A percentile compares a stretch with the other conserved stretches of the same genome.
Evolutionary conservation across 2,888 invertebrate species (phyloP).

Genomic region (Trichopria drosophilae): DNA sequence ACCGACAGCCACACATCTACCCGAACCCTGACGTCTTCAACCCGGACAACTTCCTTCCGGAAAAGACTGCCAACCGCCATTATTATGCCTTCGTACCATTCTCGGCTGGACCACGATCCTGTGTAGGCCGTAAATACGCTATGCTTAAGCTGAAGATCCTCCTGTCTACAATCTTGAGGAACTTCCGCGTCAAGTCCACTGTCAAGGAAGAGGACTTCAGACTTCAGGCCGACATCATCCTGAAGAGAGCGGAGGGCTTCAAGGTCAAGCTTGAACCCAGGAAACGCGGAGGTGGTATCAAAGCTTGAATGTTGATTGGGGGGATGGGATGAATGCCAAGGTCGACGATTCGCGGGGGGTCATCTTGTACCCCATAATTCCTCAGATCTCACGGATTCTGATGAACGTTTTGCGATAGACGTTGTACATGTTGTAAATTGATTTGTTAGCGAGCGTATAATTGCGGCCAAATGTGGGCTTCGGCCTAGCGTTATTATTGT

Average conservation of each 20-base stretch:
- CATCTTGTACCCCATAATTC: too few relatives aligned
- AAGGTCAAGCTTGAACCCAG: slow-evolving; percentile 56
- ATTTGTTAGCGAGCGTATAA: slow-evolving; percentile 37
- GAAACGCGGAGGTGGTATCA: slow-evolving; percentile 34
- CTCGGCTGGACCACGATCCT: slow-evolving; percentile 79
- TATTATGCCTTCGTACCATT: slow-evolving; percentile 81
- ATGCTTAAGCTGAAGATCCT: slow-evolving; percentile 76
- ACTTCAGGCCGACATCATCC: slow-evolving; percentile 73
- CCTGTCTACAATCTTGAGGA: slow-evolving; percentile 71
- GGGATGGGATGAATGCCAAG: too few relatives aligned
- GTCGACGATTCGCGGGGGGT: neutral
- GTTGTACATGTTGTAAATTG: slow-evolving; percentile 43
- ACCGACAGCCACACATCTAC: slow-evolving; percentile 69
- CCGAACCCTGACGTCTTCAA: slow-evolving; percentile 73
- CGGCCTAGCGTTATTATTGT: slow-evolving; percentile 35
- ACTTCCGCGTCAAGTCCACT: slow-evolving; percentile 67
- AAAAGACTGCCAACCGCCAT: slow-evolving; percentile 73
- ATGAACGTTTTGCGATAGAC: slow-evolving; percentile 8
- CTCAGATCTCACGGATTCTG: slow-evolving; percentile 5
- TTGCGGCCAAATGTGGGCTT: too few relatives aligned
- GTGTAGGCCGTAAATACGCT: slow-evolving; percentile 81
- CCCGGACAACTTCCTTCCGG: slow-evolving; percentile 80
- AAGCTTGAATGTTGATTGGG: too few relatives aligned
- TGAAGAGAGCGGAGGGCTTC: slow-evolving; percentile 76
- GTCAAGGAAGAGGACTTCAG: slow-evolving; percentile 69